Evolutionary conservation across 1,140 invertebrate species (phyloP).

Genomic region (Chionoecetes opilio): DNA sequence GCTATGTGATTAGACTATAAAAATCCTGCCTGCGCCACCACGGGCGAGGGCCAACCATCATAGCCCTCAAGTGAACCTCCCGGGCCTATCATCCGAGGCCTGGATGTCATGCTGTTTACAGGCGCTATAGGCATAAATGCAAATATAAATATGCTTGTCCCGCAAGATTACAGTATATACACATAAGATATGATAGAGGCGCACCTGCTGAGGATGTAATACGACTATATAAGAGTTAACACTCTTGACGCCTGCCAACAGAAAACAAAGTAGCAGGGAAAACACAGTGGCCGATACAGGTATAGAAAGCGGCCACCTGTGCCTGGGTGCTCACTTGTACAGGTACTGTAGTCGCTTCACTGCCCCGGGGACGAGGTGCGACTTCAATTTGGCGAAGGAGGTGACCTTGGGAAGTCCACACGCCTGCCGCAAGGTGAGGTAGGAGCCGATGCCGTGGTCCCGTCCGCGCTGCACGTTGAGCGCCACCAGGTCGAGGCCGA

Average conservation of each 20-base stretch:
- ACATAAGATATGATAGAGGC: too few species aligned
- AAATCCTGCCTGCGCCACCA: too few species aligned
- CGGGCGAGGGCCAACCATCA: too few species aligned
- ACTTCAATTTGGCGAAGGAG: background rate
- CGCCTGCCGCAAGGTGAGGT: background rate
- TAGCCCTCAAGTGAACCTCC: too few species aligned
- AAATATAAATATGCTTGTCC: too few species aligned
- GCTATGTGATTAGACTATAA: too few species aligned
- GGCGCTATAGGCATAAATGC: too few species aligned
- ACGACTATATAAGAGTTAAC: too few species aligned
- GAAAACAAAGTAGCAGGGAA: background rate
- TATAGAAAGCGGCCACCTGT: background rate
- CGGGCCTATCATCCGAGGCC: too few species aligned
- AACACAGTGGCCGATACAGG: background rate
- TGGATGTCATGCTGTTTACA: too few species aligned
- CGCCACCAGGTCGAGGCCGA: conserved; percentile 37
- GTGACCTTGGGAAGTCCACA: background rate
- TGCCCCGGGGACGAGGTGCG: background rate
- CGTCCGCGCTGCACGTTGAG: conserved; percentile 38
- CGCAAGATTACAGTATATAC: too few species aligned
- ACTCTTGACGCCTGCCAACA: background rate
- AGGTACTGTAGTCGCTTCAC: background rate
- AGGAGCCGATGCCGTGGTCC: conserved; percentile 42
- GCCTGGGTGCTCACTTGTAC: conserved; percentile 24
- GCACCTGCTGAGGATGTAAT: too few species aligned